Evolutionary conservation across 2,888 invertebrate species (phyloP), one percentile per base, ranked within the genome.

Genomic region (Synergus umbraculus): DNA sequence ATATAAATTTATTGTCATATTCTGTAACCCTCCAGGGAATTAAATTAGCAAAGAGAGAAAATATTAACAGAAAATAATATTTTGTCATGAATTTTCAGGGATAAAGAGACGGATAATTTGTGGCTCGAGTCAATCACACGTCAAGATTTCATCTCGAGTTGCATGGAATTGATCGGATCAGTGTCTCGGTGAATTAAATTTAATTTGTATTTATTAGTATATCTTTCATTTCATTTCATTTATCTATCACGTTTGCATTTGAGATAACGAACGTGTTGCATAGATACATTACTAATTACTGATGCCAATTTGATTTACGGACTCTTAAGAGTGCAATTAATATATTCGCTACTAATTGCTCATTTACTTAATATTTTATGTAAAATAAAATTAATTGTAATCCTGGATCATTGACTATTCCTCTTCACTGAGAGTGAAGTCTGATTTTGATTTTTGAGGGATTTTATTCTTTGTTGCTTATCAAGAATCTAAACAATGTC

Each of bases 1-100:
- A 73, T 18, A 54, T 73, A 73, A 73, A 54, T 73, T 73, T 73
- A 73, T 73, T 73, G 54, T 73, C 54, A 54, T 37, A 73, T 54
- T 49, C n/a, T 44, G 66, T 43, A n/a, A 54, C 46, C 46, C 67
- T 69, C 12, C 10, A 73, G 37, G 10, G n/a, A 73, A 49, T 54
- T 4, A 41, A 73, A 54, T 73, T 54, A 54, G n/a, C 37, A 10
- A 41, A 37, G 54, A 54, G n/a, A 73, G 10, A 73, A 37, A 37
- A 15, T 22, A 44, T 49, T n/a, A 73, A 41, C 49, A n/a, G 49
- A 37, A n/a, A 15, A 37, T 37, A 60, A 22, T 60, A n/a, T 22
- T 60, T 41, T 10, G 0, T n/a, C 37, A 65, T 65, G 65, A 41
- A 37, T 41, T 65, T 65, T 43, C 41, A 15, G 15, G n/a, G 43